Evolutionary conservation across 37 sponge, comb jelly and placozoan species (phyloP), one percentile per base, ranked within the genome.

Genomic region (Oopsacas minuta): DNA sequence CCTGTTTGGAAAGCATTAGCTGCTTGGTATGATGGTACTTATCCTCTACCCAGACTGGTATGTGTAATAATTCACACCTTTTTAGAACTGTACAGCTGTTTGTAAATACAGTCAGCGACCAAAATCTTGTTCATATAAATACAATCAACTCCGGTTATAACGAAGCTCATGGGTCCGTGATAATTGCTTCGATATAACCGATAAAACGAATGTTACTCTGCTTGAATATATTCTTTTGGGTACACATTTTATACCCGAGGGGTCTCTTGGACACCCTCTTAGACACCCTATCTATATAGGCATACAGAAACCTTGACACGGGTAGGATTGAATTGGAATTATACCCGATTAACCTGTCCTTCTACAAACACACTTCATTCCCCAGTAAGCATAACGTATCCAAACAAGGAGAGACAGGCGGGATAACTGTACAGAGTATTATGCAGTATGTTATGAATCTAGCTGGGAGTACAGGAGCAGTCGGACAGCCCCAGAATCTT

Each of bases 1-100:
- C 86, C 88, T 39, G 87, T 95, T 0, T 95, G 93, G 94, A 91
- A 85, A 83, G 88, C 93, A 36, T 87, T 95, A 28, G 53, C 88
- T 32, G n/a, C n/a, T 20, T 95, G 96, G 96, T 91, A 95, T 52
- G 89, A 61, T 3, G 85, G 53, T 1, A 87, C 52, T 20, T 89
- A 88, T 0, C 32, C 94, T 15, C 88, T 94, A 10, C 94, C 94
- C 17, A 36, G 94, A 88, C 69, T 46, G 37, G 94, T 94, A 39
- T 87, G 88, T 51, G 36, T 37, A 36, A 35, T 22, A 28, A 42
- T n/a, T n/a, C n/a, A n/a, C n/a, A n/a, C n/a, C n/a, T n/a, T n/a
- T n/a, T n/a, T n/a, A n/a, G n/a, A n/a, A n/a, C n/a, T n/a, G n/a
- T n/a, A n/a, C 51, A 46, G 17, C 51, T 46, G 51, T 46, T 12